A percentile compares a stretch with the other conserved stretches of the same genome.
Conservation (phyloP, 2,797 vertebrate species). For the Galago senegalensis region DNA sequence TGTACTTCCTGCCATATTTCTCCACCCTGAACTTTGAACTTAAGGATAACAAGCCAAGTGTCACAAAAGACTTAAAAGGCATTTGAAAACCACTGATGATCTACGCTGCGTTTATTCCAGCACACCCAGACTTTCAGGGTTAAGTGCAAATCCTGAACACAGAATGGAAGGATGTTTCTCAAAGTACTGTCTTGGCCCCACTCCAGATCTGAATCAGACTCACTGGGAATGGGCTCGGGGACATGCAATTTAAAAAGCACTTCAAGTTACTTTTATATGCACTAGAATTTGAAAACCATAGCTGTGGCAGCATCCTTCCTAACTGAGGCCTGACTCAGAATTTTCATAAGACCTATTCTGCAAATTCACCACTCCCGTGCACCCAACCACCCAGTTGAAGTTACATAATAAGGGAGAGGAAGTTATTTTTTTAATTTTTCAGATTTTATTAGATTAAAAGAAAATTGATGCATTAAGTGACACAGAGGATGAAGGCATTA, state of each 20-base stretch:
- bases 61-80: not conserved
- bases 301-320: slow-evolving; percentile 3
- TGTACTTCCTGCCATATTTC: slow-evolving; percentile 2
- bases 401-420: not conserved
- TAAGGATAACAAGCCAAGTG: slow-evolving; percentile 27
- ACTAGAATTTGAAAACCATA: slow-evolving; percentile 45
- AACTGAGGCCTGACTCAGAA: slow-evolving; percentile 35
- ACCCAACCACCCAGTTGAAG: not conserved
- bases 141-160: not conserved
- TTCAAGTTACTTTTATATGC: not conserved
- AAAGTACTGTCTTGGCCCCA: not conserved
- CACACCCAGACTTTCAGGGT: not conserved
- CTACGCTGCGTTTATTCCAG: not conserved
- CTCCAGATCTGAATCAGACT: slow-evolving; percentile 16
- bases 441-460: not conserved
- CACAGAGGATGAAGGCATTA: not conserved
- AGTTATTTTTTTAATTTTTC: not conserved
- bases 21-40: not conserved
- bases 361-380: not conserved
- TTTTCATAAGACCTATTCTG: slow-evolving; percentile 45
- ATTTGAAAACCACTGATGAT: not conserved
- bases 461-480: not conserved
- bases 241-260: slow-evolving; percentile 42
- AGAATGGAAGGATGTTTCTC: not conserved
- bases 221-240: not conserved